Percentiles rank a stretch among this genome's conserved stretches.
These are phyloP conservation scores for Crossocerus cetratus DNA, from an alignment of 2,888 invertebrate species.

Conservation along the genomic window DNA sequence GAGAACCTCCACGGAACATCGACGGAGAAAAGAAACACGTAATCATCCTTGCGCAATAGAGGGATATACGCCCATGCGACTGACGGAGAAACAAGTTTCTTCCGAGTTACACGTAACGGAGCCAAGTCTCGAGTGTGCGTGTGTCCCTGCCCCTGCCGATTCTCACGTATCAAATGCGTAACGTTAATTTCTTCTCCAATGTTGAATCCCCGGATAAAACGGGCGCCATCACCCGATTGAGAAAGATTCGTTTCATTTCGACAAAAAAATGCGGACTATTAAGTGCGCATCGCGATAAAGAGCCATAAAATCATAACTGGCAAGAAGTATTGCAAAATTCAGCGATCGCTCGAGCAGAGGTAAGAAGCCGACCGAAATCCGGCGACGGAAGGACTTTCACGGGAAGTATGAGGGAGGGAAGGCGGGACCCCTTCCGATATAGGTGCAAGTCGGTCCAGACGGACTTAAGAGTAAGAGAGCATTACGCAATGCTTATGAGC, in stretches of 20 bases:
- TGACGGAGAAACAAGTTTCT: background rate
- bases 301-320: too few species aligned
- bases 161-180: background rate
- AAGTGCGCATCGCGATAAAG: too few species aligned
- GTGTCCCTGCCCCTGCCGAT: background rate
- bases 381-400: conserved; percentile 17
- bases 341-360: too few species aligned
- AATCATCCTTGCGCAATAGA: background rate
- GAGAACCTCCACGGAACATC: too few species aligned
- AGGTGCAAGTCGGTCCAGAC: conserved; percentile 1
- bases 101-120: background rate
- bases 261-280: too few species aligned
- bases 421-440: background rate
- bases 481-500: conserved; percentile 28
- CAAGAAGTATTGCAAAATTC: too few species aligned
- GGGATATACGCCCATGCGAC: background rate
- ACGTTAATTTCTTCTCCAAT: too few species aligned
- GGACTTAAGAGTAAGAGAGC: too few species aligned
- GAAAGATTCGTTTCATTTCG: too few species aligned
- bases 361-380: background rate
- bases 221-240: too few species aligned
- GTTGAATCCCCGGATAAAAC: too few species aligned
- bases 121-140: background rate
- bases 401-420: background rate
- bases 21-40: background rate